Evolutionary conservation across 2,888 invertebrate genomes (phyloP), one percentile per base, ranked within the genome.

Genomic region (Melanophora roralis): DNA sequence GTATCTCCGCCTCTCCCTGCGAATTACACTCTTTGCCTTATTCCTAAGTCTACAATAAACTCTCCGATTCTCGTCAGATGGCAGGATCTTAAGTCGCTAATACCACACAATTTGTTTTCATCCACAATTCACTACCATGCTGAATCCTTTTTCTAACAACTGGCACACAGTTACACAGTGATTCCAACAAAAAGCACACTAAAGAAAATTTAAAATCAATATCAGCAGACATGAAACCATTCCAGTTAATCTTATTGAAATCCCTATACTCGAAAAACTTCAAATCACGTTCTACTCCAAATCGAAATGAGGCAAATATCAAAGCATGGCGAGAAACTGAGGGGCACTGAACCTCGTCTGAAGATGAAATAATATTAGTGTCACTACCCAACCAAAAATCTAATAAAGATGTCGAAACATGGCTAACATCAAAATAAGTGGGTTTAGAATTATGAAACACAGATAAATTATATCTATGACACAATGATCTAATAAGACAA

Each of bases 381-480:
- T 51, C n/a, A 64, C 49, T 49, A 6, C 49, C 12, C 1, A 51
- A 16, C 32, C 32, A 36, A 23, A 27, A 65, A 14, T 65, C 65
- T 40, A 65, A 49, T 16, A 51, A 34, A 4, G 40, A 32, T 4
- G 51, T 34, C 7, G 43, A 43, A 11, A 9, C 7, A 14, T 40
- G 34, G 9, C 11, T 40, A 4, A 65, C 9, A 40, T 65, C 40
- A 40, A 38, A 40, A n/a, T 53, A 16, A 1, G 65, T 65, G 1
- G 65, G 62, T 11, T 34, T 32, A 38, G 32, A 62, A 43, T 62
- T 72, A 45, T 72, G 72, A 8, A 16, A 32, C n/a, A 43, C n/a
- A 32, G 14, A 16, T 12, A 71, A 38, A 8, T 53, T 60, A n/a
- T 4, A n/a, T 16, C 51, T 49, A 6, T 12, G 2, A 14, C 69